A percentile compares a stretch with the other conserved stretches of the same genome.
phyloP scores from a whole-genome alignment of 2,888 invertebrate species.

The Patella pellucida region DNA sequence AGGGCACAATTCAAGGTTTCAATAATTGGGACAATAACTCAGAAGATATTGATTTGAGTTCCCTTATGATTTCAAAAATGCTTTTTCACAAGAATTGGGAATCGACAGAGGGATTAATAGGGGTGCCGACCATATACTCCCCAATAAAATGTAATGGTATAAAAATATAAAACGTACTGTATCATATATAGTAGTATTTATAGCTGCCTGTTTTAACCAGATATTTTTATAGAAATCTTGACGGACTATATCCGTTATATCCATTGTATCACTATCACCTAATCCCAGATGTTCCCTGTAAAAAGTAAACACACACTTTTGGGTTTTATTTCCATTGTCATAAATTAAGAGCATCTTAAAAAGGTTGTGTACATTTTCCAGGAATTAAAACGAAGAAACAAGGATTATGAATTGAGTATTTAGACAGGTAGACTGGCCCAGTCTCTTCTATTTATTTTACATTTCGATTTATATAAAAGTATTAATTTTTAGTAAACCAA shows the following conservation, averaged over 20 bases:
- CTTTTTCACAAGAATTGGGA: not conserved
- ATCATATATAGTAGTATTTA: constrained; percentile 91
- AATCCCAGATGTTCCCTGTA: constrained; percentile 88
- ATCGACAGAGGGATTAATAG: not conserved
- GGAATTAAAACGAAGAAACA: too few relatives aligned
- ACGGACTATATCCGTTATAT: constrained; percentile 84
- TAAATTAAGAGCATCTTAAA: too few relatives aligned
- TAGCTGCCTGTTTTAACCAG: constrained; percentile 85
- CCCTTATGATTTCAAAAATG: not conserved
- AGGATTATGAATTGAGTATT: too few relatives aligned
- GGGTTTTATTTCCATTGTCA: too few relatives aligned
- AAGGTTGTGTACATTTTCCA: too few relatives aligned
- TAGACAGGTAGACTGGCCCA: too few relatives aligned
- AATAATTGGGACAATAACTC: too few relatives aligned
- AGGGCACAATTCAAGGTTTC: too few relatives aligned
- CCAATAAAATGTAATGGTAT: not conserved
- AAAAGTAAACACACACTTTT: not conserved
- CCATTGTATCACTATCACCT: constrained; percentile 72
- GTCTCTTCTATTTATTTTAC: too few relatives aligned
- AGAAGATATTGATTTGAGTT: too few relatives aligned
- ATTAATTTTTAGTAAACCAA: too few relatives aligned
- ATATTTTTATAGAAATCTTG: constrained; percentile 86
- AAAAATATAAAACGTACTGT: constrained; percentile 74
- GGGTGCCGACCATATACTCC: not conserved
- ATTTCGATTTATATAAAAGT: too few relatives aligned